Base-by-base conservation (phyloP, 2,113 vertebrate genomes). In the Malaclemys terrapin region DNA sequence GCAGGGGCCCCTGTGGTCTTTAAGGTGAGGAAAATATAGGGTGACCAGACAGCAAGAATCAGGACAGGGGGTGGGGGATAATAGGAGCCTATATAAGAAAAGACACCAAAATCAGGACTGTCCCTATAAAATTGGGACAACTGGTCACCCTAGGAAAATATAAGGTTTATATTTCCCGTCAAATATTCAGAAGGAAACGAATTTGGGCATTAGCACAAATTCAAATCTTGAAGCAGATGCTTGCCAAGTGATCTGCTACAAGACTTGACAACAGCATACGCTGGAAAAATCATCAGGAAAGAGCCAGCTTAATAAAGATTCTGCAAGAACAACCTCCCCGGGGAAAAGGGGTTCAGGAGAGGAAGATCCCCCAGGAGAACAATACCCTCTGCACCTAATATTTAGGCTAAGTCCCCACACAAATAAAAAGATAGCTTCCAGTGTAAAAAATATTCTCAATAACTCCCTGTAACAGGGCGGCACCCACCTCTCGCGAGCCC, bases 111-210 rank as follows among this genome's bases (percentile, higher is more conserved):
- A 47, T 47, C 8, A 47, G 45, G 45, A 47, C 45, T 47, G 45
- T 47, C 45, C 45, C 45, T 47, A 47, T 47, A 47, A 47, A 47
- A 47, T 47, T 6, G 7, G 45, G 45, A 47, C 45, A 47, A 8
- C 45, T 47, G 45, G 45, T 47, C 45, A 47, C 45, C 45, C 45
- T 47, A 50, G 50, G 50, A 12, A 50, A 50, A 50, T 14, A 50
- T 0, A n/a, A 59, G 1, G 10, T 20, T 24, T 19, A 31, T 35
- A 56, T 62, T 29, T 76, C 6, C 20, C 92, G 52, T 54, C 31
- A 91, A 79, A 54, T 0, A 35, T n/a, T 35, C 52, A 69, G 53
- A 14, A 82, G 47, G 85, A 89, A 2, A 0, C 0, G 0, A 5
- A 27, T 7, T 38, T 78, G 49, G 50, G 49, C 81, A 80, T 19